Base-by-base conservation (phyloP, 2,888 invertebrate species). In the Agriopis aurantiaria region DNA sequence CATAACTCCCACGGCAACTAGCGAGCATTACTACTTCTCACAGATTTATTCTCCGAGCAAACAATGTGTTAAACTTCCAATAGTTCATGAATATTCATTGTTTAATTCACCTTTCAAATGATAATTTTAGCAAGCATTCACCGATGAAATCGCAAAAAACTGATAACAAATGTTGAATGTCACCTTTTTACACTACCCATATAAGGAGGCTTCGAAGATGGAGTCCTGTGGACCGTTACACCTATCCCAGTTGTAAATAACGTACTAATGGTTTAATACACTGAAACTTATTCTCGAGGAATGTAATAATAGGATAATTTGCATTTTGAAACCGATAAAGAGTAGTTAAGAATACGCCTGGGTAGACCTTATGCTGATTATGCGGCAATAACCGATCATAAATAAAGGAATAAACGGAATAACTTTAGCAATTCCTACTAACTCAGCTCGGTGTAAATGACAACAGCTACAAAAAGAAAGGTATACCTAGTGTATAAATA, bases 1-100 rank as follows among this genome's bases (percentile, higher is more conserved):
- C 80, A 80, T 66, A 78, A 77, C 81, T 79, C 85, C 85, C 85
- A 85, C 83, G 78, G 75, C 67, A 71, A 52, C 45, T 75, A 68
- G 60, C 67, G 63, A 65, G 74, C 73, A 74, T 75, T 75, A 68
- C 62, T 74, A 76, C 76, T 80, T 79, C 79, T 78, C 80, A 81
- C 75, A 74, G 75, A 80, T 75, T 79, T 76, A 56, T 76, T 76
- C 71, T 65, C 68, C 73, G 71, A 75, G 73, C 69, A 68, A 78
- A 76, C 78, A 78, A 71, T 71, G 66, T 49, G 67, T 65, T 58
- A 69, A 64, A 66, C 59, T 78, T 76, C 53, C 73, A 71, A 73
- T 62, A 48, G 72, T 73, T 69, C 70, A 76, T 79, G 53, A 68
- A 72, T 77, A 75, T 71, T 64, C 61, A 73, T 75, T 66, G 48